phyloP scores from a whole-genome alignment of 1,140 invertebrate species.

The Pseudobourletiella spinata region DNA sequence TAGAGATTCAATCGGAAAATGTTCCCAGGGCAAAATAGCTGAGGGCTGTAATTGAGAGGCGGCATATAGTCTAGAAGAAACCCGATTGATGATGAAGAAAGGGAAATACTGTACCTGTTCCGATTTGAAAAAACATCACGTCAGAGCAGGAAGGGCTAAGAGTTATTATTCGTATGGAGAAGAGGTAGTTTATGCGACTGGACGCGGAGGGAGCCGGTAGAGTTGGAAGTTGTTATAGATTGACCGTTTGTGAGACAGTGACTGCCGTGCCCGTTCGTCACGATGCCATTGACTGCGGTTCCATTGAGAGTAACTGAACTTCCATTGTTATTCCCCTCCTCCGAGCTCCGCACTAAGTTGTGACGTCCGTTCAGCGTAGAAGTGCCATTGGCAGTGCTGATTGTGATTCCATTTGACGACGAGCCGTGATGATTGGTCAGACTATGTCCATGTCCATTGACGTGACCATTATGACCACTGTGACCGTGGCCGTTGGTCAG shows the following conservation, averaged over 20 bases:
- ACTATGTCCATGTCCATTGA: conserved; percentile 26
- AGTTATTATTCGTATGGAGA: conserved; percentile 34
- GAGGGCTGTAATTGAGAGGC: no score
- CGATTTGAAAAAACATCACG: no score
- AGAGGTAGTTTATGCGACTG: conserved; percentile 34
- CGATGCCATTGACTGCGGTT: conserved; percentile 20
- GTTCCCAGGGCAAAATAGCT: no score
- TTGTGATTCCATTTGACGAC: neutral
- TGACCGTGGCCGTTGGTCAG: conserved; percentile 25
- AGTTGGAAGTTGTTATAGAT: conserved; percentile 19
- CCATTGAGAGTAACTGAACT: conserved; percentile 25
- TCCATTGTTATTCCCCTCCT: conserved; percentile 33
- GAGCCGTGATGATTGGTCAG: conserved; percentile 14
- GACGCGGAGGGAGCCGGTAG: conserved; percentile 31
- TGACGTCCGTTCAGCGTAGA: conserved; percentile 30
- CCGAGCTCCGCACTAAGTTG: conserved; percentile 7
- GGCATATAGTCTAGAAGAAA: no score
- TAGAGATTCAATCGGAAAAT: no score
- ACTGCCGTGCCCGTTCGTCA: conserved; percentile 3
- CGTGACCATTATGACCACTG: conserved; percentile 32
- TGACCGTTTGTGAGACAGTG: conserved; percentile 21
- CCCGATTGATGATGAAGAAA: no score
- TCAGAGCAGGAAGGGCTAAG: conserved; percentile 20
- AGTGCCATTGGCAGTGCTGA: conserved; percentile 3
- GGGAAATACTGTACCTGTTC: no score